Evolutionary conservation across 1,140 invertebrate genomes (phyloP), one percentile per base, ranked within the genome.

Genomic region (Drosophila mojavensis): DNA sequence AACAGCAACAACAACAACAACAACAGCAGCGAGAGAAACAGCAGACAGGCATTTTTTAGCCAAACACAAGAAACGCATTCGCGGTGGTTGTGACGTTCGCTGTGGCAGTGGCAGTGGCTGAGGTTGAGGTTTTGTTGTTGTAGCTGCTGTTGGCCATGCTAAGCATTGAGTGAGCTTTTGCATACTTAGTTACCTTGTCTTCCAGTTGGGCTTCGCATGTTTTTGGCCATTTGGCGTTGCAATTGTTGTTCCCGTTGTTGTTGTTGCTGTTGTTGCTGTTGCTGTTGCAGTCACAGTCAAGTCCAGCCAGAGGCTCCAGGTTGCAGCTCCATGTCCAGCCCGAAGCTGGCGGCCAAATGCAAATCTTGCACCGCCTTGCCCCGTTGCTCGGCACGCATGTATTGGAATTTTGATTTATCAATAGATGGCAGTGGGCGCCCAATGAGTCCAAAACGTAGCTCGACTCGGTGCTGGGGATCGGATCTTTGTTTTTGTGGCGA

Each of bases 381-480:
- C 36, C 17, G n/a, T 15, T 59, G 43, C 69, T 83, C 79, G 84
- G 62, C 70, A 88, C 84, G 84, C 83, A 88, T 89, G 65, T 89
- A 88, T 89, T 88, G 80, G 84, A 85, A 84, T 85, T 82, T 88
- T 88, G 84, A 88, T 88, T 88, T 88, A 88, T 88, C 83, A 89
- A 89, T 88, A 88, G 84, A 80, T 68, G 75, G 45, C 59, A 70
- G 53, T 70, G 71, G 71, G 60, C 62, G 70, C 51, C 63, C 69
- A 66, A 54, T 67, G 70, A 58, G 55, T 73, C 33, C 54, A 9
- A 70, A 45, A 62, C 24, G 45, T 24, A 70, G 7, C 55, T 20
- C 9, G 36, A 51, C 33, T 55, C 7, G 13, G 13, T 39, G 41
- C 24, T 65, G 10, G 17, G 45, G 28, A 30, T 36, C 7, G 26